Evolutionary conservation across 2,888 invertebrate genomes (phyloP).

Genomic region (Pycnomerus fuliginosus): DNA sequence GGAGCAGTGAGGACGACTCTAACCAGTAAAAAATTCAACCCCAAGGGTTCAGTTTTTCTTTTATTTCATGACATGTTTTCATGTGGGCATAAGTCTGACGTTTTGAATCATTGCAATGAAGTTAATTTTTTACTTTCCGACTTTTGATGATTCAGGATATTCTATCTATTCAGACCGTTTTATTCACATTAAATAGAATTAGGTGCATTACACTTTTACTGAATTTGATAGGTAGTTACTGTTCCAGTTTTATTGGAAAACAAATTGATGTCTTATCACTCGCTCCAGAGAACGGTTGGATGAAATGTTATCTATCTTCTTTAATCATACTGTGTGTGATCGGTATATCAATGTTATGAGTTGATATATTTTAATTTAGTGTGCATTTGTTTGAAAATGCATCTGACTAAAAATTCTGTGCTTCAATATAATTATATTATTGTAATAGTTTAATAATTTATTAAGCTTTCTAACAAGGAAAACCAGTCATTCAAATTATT

Average conservation of each 20-base stretch:
- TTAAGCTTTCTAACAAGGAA: conserved; percentile 25
- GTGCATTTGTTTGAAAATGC: conserved; percentile 56
- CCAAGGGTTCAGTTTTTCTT: conserved; percentile 47
- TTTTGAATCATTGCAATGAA: conserved; percentile 18
- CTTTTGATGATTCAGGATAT: conserved; percentile 34
- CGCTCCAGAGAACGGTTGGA: conserved; percentile 29
- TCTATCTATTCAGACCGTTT: conserved; percentile 32
- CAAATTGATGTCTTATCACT: conserved; percentile 8
- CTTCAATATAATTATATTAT: conserved; percentile 19
- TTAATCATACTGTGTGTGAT: conserved; percentile 57
- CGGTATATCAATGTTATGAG: conserved; percentile 55
- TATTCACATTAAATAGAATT: conserved; percentile 43
- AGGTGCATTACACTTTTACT: conserved; percentile 41
- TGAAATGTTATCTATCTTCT: conserved; percentile 40
- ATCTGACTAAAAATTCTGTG: conserved; percentile 30
- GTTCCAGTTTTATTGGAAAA: conserved; percentile 56
- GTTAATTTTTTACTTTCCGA: conserved; percentile 17
- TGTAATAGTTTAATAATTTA: conserved; percentile 20
- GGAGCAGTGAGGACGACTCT: conserved; percentile 61
- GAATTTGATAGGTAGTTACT: conserved; percentile 37
- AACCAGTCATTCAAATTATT: too few relatives aligned
- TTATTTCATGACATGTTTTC: conserved; percentile 29
- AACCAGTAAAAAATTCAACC: conserved; percentile 49
- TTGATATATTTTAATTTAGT: conserved; percentile 49
- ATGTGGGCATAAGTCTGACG: conserved; percentile 23